Percentiles rank a stretch among this genome's conserved stretches.
These are phyloP conservation scores for Leptatherina wallacei DNA, from an alignment of 2,797 vertebrate genomes.

Conservation along the genomic window DNA sequence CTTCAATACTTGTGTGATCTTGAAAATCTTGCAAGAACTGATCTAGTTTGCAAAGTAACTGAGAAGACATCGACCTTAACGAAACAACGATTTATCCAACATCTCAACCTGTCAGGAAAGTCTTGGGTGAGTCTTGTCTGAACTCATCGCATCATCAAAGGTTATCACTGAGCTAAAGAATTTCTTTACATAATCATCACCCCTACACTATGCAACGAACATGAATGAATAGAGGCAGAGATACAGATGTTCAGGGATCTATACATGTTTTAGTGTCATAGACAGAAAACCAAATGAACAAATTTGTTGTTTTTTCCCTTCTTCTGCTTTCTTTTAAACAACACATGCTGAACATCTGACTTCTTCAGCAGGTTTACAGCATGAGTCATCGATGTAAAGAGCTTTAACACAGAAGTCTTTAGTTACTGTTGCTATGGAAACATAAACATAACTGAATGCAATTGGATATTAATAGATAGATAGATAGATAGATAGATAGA, in stretches of 20 bases:
- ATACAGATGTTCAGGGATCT: not conserved
- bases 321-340: not conserved
- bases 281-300: not conserved
- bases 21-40: no score
- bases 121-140: slow-evolving; percentile 1
- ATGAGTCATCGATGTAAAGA: slow-evolving; percentile 13
- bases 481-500: no score
- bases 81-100: not conserved
- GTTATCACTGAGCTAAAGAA: not conserved
- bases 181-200: not conserved
- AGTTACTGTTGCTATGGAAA: slow-evolving; percentile 3
- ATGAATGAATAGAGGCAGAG: not conserved
- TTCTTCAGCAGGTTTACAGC: slow-evolving; percentile 1
- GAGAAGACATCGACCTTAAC: not conserved
- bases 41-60: no score
- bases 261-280: not conserved
- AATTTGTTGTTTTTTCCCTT: not conserved
- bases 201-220: not conserved
- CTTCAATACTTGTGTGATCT: no score
- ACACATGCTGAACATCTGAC: not conserved
- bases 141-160: not conserved
- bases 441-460: not conserved
- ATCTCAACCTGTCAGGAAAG: slow-evolving; percentile 30
- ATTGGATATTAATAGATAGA: no score
- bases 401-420: not conserved